These are phyloP conservation scores for Globodera rostochiensis DNA, from an alignment of 1,140 invertebrate genomes.

Conservation along the genomic window DNA sequence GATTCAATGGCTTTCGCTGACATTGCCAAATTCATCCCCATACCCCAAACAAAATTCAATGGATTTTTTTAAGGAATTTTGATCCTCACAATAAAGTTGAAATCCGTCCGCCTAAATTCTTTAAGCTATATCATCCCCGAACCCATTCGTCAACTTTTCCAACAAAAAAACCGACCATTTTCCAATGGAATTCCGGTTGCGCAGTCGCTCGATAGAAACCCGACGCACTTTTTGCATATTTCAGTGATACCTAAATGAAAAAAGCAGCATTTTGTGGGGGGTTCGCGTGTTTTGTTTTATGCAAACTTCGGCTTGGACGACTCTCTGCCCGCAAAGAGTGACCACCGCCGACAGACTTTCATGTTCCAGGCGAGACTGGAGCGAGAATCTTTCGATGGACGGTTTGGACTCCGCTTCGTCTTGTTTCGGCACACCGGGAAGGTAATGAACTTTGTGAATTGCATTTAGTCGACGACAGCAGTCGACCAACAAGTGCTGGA, in stretches of 20 bases:
- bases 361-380: slow-evolving; percentile 27
- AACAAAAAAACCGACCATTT: slow-evolving; percentile 17
- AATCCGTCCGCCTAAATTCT: too few species aligned
- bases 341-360: slow-evolving; percentile 31
- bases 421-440: slow-evolving; percentile 3
- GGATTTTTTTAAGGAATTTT: too few species aligned
- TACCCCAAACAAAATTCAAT: too few species aligned
- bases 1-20: too few species aligned
- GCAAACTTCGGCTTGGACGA: slow-evolving; percentile 33
- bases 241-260: slow-evolving; percentile 27
- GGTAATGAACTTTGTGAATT: slow-evolving; percentile 15
- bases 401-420: slow-evolving; percentile 14
- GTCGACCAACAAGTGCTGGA: slow-evolving; percentile 17
- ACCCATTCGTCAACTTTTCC: too few species aligned
- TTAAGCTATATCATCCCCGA: too few species aligned
- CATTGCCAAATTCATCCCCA: too few species aligned
- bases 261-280: background rate
- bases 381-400: slow-evolving; percentile 28
- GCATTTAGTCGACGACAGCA: slow-evolving; percentile 35
- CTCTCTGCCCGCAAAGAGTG: slow-evolving; percentile 18
- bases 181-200: slow-evolving; percentile 43
- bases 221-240: slow-evolving; percentile 37
- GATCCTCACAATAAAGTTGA: too few species aligned
- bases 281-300: slow-evolving; percentile 27
- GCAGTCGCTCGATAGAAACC: slow-evolving; percentile 43